phyloP scores from a whole-genome alignment of 2,113 vertebrate species.

The Mesoclemmys tuberculata region DNA sequence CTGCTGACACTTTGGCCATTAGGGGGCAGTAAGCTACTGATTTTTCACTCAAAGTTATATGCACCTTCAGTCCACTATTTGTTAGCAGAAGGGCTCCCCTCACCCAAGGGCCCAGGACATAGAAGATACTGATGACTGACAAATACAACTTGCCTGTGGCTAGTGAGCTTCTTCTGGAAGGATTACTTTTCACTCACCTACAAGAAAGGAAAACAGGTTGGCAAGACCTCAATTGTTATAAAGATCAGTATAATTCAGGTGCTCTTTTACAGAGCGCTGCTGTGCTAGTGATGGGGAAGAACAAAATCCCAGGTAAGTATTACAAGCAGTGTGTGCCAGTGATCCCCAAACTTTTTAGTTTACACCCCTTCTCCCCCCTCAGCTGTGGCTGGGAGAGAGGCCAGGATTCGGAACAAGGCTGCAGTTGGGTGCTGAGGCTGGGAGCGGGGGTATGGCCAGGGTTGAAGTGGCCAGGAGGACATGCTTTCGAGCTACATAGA shows the following conservation, averaged over 20 bases:
- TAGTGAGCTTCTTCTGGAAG: constrained; percentile 19
- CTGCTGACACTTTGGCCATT: not conserved
- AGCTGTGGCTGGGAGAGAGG: too few species aligned
- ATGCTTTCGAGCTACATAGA: not conserved
- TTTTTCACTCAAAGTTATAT: not conserved
- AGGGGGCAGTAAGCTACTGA: not conserved
- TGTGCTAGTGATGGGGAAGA: not conserved
- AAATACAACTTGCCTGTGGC: constrained; percentile 38
- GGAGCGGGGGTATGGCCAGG: too few species aligned
- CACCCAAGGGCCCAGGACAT: not conserved
- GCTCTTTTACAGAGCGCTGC: not conserved
- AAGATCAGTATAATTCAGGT: not conserved
- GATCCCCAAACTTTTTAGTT: too few species aligned
- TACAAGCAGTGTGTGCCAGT: too few species aligned
- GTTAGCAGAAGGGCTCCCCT: not conserved
- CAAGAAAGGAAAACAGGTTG: not conserved
- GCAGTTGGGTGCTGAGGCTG: too few species aligned
- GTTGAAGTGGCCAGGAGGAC: not conserved
- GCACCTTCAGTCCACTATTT: not conserved
- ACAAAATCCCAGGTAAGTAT: not conserved
- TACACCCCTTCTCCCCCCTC: too few species aligned
- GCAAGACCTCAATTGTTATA: not conserved
- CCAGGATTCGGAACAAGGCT: too few species aligned
- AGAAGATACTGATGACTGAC: not conserved
- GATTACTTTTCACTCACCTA: constrained; percentile 38